phyloP scores from a whole-genome alignment of 1,140 invertebrate species.

The Antheraea pernyi region DNA sequence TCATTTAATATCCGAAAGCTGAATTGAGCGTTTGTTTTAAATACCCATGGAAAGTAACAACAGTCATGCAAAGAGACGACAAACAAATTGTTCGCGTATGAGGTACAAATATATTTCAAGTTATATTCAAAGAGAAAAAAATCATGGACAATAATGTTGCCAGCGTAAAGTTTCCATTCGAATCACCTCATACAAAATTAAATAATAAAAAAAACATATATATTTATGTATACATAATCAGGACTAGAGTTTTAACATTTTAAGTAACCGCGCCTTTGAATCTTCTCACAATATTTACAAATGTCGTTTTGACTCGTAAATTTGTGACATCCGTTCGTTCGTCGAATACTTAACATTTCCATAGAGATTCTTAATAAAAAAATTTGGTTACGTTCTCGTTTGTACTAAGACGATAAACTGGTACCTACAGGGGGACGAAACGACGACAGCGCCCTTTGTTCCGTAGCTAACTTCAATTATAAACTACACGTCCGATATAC shows the following conservation, averaged over 20 bases:
- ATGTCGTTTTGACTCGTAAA: constrained; percentile 29
- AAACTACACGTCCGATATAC: constrained; percentile 31
- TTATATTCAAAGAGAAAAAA: no score
- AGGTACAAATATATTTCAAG: no score
- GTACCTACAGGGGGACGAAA: constrained; percentile 35
- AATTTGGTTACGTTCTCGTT: constrained; percentile 61
- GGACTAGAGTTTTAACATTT: constrained; percentile 65
- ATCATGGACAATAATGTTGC: no score
- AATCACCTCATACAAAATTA: constrained; percentile 39
- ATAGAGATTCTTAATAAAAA: constrained; percentile 48
- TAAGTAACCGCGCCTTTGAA: constrained; percentile 70
- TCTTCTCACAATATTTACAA: constrained; percentile 51
- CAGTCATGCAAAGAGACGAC: no score
- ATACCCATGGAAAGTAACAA: no score
- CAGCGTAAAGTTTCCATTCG: neutral
- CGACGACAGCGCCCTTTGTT: constrained; percentile 36
- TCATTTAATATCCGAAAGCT: no score
- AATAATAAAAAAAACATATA: constrained; percentile 28
- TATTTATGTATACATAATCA: constrained; percentile 50
- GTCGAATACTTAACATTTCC: constrained; percentile 31
- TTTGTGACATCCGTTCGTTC: constrained; percentile 50
- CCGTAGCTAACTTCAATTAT: constrained; percentile 39
- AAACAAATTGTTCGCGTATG: no score
- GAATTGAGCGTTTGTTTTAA: no score
- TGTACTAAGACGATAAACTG: constrained; percentile 41